Evolutionary conservation across 2,797 vertebrate species (phyloP).

Genomic region (Xerus rutilus): DNA sequence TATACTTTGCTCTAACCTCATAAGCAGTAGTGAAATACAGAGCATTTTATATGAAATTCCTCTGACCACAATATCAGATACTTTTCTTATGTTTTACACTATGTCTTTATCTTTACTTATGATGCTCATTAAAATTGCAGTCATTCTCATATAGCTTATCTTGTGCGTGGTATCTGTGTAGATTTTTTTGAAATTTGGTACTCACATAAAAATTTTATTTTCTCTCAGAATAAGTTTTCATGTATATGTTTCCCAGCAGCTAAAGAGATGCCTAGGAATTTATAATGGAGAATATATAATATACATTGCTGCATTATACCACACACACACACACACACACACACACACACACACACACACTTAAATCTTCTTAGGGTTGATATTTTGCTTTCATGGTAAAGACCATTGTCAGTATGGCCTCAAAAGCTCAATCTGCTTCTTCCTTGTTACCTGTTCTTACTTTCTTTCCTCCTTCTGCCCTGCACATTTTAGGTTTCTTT

Average conservation of each 20-base stretch:
- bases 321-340: background rate
- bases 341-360: background rate
- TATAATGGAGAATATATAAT: background rate
- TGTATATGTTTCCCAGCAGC: background rate
- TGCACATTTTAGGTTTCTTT: background rate
- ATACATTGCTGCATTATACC: background rate
- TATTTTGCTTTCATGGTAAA: background rate
- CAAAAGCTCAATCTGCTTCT: background rate
- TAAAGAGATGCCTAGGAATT: background rate
- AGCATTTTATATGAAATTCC: background rate
- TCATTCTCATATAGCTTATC: background rate
- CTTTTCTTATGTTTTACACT: background rate
- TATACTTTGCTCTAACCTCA: background rate
- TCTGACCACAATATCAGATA: background rate
- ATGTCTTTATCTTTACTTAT: background rate
- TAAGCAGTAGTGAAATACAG: background rate
- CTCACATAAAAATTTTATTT: too few species aligned
- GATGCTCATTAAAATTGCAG: background rate
- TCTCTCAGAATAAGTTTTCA: background rate
- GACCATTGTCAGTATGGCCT: background rate
- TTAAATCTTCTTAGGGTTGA: background rate
- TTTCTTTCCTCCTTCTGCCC: background rate
- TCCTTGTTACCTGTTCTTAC: background rate
- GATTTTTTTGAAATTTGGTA: background rate
- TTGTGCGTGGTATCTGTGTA: fast-evolving